Percentiles rank a stretch among this genome's conserved stretches.
Evolutionary conservation across 2,888 invertebrate species (phyloP).

Genomic region (Sialis fuliginosa): DNA sequence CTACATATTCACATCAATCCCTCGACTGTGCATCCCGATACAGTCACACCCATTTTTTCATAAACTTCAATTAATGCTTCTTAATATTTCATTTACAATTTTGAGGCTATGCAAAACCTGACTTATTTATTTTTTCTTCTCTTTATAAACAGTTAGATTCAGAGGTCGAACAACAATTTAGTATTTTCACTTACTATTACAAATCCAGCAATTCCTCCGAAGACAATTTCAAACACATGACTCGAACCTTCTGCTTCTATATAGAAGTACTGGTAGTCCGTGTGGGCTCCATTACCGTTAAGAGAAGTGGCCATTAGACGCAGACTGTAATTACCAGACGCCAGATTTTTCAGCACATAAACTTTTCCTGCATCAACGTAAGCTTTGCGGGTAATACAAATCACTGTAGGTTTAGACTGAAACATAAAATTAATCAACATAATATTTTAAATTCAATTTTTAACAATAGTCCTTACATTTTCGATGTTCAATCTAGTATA

Average conservation of each 20-base stretch:
- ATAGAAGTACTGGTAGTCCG: conserved; percentile 34
- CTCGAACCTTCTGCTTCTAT: conserved; percentile 33
- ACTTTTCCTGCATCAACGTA: conserved; percentile 31
- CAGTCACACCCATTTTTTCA: too few species aligned
- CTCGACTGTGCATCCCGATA: too few species aligned
- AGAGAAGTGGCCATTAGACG: conserved; percentile 60
- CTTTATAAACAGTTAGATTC: too few species aligned
- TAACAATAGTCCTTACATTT: conserved; percentile 30
- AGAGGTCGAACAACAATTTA: not conserved
- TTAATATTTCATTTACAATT: too few species aligned
- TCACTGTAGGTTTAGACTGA: conserved; percentile 32
- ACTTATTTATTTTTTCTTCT: too few species aligned
- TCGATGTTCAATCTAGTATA: conserved; percentile 49
- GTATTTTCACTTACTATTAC: conserved; percentile 5
- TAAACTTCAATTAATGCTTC: too few species aligned
- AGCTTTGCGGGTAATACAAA: conserved; percentile 50
- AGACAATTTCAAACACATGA: conserved; percentile 16
- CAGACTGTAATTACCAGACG: conserved; percentile 69
- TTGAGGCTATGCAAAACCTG: too few species aligned
- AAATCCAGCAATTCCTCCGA: conserved; percentile 13
- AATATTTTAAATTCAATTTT: not conserved
- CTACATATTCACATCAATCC: too few species aligned
- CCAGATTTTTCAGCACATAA: conserved; percentile 36
- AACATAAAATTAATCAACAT: conserved; percentile 16
- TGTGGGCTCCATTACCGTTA: conserved; percentile 50